These are phyloP conservation scores for Entomyzon cyanotis DNA, from an alignment of 2,113 vertebrate genomes.

Conservation along the genomic window DNA sequence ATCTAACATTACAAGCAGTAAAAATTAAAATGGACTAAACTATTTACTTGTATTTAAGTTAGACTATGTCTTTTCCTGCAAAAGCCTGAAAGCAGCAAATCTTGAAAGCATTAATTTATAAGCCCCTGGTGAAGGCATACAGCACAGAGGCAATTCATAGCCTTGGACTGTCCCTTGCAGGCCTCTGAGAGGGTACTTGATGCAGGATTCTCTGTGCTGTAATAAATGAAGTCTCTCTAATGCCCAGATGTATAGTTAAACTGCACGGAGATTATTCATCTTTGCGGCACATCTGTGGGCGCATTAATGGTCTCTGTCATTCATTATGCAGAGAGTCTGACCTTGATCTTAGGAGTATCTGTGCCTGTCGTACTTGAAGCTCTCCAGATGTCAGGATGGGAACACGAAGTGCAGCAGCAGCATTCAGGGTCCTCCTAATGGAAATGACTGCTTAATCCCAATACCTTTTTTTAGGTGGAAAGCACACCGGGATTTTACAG, in stretches of 20 bases:
- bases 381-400: constrained; percentile 10
- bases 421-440: constrained; percentile 34
- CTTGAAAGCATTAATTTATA: neutral
- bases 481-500: neutral
- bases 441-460: constrained; percentile 28
- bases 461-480: neutral
- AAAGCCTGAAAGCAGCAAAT: neutral
- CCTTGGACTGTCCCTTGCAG: neutral
- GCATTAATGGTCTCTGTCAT: neutral
- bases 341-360: constrained; percentile 49
- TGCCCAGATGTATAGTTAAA: neutral
- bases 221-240: neutral
- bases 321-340: constrained; percentile 18
- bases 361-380: neutral
- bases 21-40: neutral
- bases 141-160: neutral
- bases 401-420: constrained; percentile 14
- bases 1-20: neutral
- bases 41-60: neutral
- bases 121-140: neutral
- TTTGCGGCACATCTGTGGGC: neutral
- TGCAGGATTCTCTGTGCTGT: neutral
- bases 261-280: neutral
- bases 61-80: neutral
- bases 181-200: neutral